Evolutionary conservation across 2,888 invertebrate genomes (phyloP), one percentile per base, ranked within the genome.

Genomic region (Sialis fuliginosa): DNA sequence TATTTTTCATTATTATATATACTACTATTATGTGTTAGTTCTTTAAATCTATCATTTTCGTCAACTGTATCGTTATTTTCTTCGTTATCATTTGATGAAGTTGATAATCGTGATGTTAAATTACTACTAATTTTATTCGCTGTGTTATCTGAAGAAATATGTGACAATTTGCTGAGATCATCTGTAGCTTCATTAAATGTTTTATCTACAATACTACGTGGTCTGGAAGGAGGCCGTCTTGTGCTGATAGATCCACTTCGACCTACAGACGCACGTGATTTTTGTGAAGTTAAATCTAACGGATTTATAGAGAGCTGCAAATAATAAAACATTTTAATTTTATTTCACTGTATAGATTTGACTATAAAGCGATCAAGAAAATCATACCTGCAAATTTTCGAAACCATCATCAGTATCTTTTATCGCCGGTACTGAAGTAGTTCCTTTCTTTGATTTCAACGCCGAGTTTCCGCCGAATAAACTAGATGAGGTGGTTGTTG

Each of bases 191-290:
- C 47, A 22, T 49, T 45, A 33, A 12, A 31, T 7, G 32, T 54
- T 35, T 35, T 42, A 42, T 45, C 32, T 46, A 50, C 42, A 47
- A 49, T 46, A 48, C 41, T 49, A 13, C 62, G 60, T 49, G 63
- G 63, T 48, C 69, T 61, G 12, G 71, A 65, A 34, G 72, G 71
- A 35, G 72, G 72, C 49, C 72, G 63, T 50, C 71, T 61, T 46
- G 63, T 61, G 48, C 66, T 66, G 52, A 65, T 60, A 37, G 63
- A 62, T 42, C 64, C 64, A 56, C 69, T 69, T 50, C 72, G 60
- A 44, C 69, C 70, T 46, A 72, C 65, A 52, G 62, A 64, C 35
- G 67, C 70, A 58, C 67, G 68, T 50, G 66, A 65, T 57, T 69
- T 70, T 58, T 71, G 66, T 48, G 68, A 64, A 48, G 65, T 65